Percentiles rank a stretch among this genome's conserved stretches.
phyloP scores from a whole-genome alignment of 30 jellyfish, hydroid and myxozoan species.

The Aurelia aurita region DNA sequence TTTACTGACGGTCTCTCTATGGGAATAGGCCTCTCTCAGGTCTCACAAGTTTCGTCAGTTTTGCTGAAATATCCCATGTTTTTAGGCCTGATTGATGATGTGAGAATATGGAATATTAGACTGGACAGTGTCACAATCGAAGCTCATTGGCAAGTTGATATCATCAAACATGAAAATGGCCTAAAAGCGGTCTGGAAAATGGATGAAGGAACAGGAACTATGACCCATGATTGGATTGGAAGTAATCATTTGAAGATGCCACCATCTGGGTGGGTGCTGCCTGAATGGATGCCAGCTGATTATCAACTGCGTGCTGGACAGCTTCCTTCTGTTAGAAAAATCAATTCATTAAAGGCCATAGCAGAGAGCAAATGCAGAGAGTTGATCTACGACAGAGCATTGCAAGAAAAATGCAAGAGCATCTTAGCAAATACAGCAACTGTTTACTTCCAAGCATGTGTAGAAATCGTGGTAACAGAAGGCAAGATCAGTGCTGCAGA shows the following conservation, averaged over 20 bases:
- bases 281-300: slow-evolving; percentile 50
- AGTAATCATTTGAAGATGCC: slow-evolving; percentile 44
- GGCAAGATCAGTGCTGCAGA: slow-evolving; percentile 26
- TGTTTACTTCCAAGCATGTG: slow-evolving; percentile 59
- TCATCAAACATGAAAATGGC: not conserved
- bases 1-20: slow-evolving; percentile 33
- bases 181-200: slow-evolving; percentile 62
- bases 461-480: slow-evolving; percentile 19
- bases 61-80: slow-evolving; percentile 32
- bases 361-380: slow-evolving; percentile 44
- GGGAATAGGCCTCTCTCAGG: slow-evolving; percentile 64
- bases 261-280: slow-evolving; percentile 60
- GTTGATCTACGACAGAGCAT: slow-evolving; percentile 13
- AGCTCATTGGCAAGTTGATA: slow-evolving; percentile 33
- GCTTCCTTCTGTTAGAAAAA: not conserved
- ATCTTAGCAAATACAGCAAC: slow-evolving; percentile 1
- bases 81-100: slow-evolving; percentile 54
- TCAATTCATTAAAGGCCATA: not conserved
- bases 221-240: slow-evolving; percentile 44
- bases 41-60: slow-evolving; percentile 8
- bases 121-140: slow-evolving; percentile 59
- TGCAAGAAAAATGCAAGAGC: slow-evolving; percentile 9
- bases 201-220: slow-evolving; percentile 67
- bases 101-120: slow-evolving; percentile 39
- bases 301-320: not conserved